Evolutionary conservation across 2,113 vertebrate species (phyloP), one percentile per base, ranked within the genome.

Genomic region (Heterotis niloticus): DNA sequence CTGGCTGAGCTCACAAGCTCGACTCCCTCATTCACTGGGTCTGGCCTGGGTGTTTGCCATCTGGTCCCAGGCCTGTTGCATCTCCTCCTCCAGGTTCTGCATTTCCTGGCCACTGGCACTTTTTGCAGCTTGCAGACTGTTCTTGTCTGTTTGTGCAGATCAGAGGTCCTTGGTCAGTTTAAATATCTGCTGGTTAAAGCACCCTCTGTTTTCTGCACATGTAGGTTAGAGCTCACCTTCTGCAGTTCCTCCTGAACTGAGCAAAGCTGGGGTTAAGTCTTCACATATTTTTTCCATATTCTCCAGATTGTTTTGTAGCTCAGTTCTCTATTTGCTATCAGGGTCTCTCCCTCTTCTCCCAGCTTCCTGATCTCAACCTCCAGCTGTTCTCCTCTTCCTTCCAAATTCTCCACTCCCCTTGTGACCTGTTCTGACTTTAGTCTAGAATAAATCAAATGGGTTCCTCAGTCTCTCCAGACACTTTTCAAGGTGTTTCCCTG

Each of bases 161-260:
- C 0, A 0, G 3, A 96, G 83, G 72, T 93, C 87, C 79, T 92
- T 89, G 0, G 85, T 88, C 64, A 91, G 84, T 75, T 91, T 88
- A 70, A 82, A 64, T 18, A 94, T 84, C 29, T 70, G 34, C 34
- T 70, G 29, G 28, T 70, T 7, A 5, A 70, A 14, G 13, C 17
- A 44, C 28, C 16, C 29, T 51, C 68, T 18, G 28, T 11, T 9
- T 18, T 70, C 68, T 44, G 28, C 13, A 28, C 68, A 28, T 34
- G 26, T 3, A 44, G 68, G 11, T 70, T 28, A 44, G 68, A 70
- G 68, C 20, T 70, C 28, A 70, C 28, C 28, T 77, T 29, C 28
- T 51, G 60, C 34, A 77, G 75, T 10, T 77, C 75, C n/a, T 66
- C 75, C 62, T 77, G 75, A 29, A 13, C 62, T 28, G 29, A 17